A percentile compares a stretch with the other conserved stretches of the same genome.
phyloP scores from a whole-genome alignment of 2,797 vertebrate species.

The Mormyrops boulengeri region DNA sequence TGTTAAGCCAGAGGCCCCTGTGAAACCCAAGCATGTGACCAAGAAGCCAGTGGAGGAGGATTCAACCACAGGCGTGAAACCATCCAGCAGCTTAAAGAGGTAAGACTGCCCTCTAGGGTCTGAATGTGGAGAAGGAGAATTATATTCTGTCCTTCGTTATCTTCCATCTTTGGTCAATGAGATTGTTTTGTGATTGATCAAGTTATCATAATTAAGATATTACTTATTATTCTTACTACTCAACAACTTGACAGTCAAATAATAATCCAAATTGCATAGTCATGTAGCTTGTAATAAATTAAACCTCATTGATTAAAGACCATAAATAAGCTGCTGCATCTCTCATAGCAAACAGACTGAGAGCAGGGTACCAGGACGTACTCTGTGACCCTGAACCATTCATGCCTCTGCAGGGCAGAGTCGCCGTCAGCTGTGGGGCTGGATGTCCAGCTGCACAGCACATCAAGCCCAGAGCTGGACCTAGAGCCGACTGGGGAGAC shows the following conservation, averaged over 20 bases:
- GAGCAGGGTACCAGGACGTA: neutral
- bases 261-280: neutral
- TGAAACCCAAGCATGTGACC: slow-evolving; percentile 71
- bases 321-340: neutral
- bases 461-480: slow-evolving; percentile 66
- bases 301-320: neutral
- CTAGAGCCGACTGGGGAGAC: slow-evolving; percentile 56
- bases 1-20: slow-evolving; percentile 66
- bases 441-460: slow-evolving; percentile 63
- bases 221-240: neutral
- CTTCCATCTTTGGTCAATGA: neutral
- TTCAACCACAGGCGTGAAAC: slow-evolving; percentile 61
- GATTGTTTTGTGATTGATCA: neutral
- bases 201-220: neutral
- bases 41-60: slow-evolving; percentile 73
- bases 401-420: slow-evolving; percentile 61
- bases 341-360: neutral
- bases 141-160: neutral
- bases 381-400: neutral
- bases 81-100: slow-evolving; percentile 84
- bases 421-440: slow-evolving; percentile 69
- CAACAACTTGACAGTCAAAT: neutral
- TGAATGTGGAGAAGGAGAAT: neutral
- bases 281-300: neutral
- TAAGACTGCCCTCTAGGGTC: slow-evolving; percentile 43